Percentiles rank a stretch among this genome's conserved stretches.
Evolutionary conservation across 2,113 vertebrate genomes (phyloP).

Genomic region (Pipa parva): DNA sequence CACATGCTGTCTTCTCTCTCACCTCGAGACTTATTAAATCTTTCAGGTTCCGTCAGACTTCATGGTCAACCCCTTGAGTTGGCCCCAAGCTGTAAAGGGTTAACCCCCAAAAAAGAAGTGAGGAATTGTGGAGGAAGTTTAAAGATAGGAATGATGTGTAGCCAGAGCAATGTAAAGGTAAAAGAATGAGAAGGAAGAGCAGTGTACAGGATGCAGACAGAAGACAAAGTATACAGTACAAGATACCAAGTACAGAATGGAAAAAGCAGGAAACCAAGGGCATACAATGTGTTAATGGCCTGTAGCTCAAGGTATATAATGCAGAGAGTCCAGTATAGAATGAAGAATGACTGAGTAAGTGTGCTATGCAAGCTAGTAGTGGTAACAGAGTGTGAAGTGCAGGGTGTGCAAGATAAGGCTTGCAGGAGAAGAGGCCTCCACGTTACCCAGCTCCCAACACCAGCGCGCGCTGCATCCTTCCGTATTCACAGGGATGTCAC

Average conservation of each 20-base stretch:
- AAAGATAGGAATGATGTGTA: not conserved
- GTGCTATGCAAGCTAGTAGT: not conserved
- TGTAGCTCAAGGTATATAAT: constrained; percentile 1
- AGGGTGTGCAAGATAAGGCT: constrained; percentile 9
- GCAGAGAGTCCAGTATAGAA: not conserved
- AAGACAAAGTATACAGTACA: not conserved
- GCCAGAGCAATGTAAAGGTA: not conserved
- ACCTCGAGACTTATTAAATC: constrained; percentile 29
- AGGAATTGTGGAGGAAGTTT: constrained; percentile 6
- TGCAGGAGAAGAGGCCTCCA: constrained; percentile 27
- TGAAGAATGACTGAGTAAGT: not conserved
- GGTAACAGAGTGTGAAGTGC: not conserved
- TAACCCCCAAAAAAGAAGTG: constrained; percentile 22
- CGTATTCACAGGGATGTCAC: constrained; percentile 42
- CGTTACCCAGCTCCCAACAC: constrained; percentile 37
- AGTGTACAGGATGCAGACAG: not conserved
- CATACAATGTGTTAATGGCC: not conserved
- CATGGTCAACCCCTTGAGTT: constrained; percentile 24
- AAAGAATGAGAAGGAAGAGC: not conserved
- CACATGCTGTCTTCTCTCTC: constrained; percentile 7
- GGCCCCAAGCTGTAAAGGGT: constrained; percentile 25
- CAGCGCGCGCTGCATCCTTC: constrained; percentile 39
- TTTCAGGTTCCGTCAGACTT: constrained; percentile 28
- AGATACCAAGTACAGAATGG: not conserved
- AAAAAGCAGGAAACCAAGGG: not conserved